Evolutionary conservation across 2,888 invertebrate species (phyloP), one percentile per base, ranked within the genome.

Genomic region (Orthosia gothica): DNA sequence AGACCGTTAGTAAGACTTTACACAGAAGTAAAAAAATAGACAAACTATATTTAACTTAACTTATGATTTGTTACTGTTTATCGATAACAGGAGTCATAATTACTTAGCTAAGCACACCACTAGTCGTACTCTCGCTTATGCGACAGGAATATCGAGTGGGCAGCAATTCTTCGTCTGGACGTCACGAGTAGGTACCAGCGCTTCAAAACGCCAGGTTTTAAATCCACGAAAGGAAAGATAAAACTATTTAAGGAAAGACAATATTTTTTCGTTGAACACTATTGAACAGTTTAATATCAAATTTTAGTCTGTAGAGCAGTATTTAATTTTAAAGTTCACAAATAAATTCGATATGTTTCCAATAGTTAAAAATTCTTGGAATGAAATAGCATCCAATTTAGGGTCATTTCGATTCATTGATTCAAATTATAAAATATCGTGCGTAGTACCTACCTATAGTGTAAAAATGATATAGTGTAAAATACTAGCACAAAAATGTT

Each of bases 121-220:
- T 86, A 76, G 62, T 52, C 0, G 18, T 49, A 65, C 49, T 61
- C 23, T 57, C 67, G 64, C 40, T 61, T 63, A 62, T 79, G 75
- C 70, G 85, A 76, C 70, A 65, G 70, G 81, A 83, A 86, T 85
- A 87, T 85, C 79, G 82, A 86, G 76, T 84, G 71, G 68, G 64
- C 74, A 63, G 78, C 80, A 70, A 76, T 74, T 65, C 72, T 79
- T 81, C 63, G 78, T 66, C 71, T 79, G 78, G 57, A 71, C 71
- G 74, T 70, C 74, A 70, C 67, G 55, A 58, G 66, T 26, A 55
- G 23, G 49, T 61, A 54, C 58, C 55, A 74, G 57, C 64, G 57
- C 69, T 79, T 74, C 18, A 68, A 58, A 32, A 68, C 47, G 57
- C 59, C 49, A 45, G 26, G 23, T 62, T 76, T 66, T 32, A 76